Evolutionary conservation across 2,888 invertebrate genomes (phyloP).

Genomic region (Deilephila elpenor): DNA sequence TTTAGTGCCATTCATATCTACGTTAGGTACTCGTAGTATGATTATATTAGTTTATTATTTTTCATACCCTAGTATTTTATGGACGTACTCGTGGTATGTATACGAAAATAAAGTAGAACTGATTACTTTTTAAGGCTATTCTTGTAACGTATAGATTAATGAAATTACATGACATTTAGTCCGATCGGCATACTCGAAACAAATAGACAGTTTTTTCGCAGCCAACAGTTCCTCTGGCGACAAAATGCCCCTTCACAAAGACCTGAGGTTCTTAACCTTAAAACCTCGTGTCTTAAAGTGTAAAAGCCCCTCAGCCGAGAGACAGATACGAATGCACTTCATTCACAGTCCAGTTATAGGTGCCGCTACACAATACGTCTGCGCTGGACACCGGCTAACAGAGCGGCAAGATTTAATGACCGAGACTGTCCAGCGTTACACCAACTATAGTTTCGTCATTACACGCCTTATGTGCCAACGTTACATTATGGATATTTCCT

Average conservation of each 20-base stretch:
- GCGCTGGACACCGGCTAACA: conserved; percentile 71
- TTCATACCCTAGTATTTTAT: background rate
- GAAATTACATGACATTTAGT: too few species aligned
- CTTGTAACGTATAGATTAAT: too few species aligned
- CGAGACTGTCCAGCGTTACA: conserved; percentile 72
- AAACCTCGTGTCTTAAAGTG: conserved; percentile 40
- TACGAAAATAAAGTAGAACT: too few species aligned
- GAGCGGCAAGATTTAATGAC: conserved; percentile 83
- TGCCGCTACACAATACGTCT: conserved; percentile 77
- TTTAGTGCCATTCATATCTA: too few species aligned
- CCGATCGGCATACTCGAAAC: too few species aligned
- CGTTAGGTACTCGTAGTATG: too few species aligned
- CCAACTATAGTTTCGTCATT: conserved; percentile 70
- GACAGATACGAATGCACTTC: conserved; percentile 79
- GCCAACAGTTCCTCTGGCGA: background rate
- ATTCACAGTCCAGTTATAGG: conserved; percentile 82
- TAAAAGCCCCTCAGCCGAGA: conserved; percentile 50
- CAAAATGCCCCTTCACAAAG: too few species aligned
- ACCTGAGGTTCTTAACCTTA: too few species aligned
- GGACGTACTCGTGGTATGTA: too few species aligned
- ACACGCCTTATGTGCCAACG: conserved; percentile 14
- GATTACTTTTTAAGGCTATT: too few species aligned
- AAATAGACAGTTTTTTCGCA: too few species aligned
- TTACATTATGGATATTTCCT: conserved; percentile 18
- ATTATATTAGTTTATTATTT: background rate